A percentile compares a stretch with the other conserved stretches of the same genome.
phyloP scores from a whole-genome alignment of 2,797 vertebrate species.

The Phoxinus dragarum region DNA sequence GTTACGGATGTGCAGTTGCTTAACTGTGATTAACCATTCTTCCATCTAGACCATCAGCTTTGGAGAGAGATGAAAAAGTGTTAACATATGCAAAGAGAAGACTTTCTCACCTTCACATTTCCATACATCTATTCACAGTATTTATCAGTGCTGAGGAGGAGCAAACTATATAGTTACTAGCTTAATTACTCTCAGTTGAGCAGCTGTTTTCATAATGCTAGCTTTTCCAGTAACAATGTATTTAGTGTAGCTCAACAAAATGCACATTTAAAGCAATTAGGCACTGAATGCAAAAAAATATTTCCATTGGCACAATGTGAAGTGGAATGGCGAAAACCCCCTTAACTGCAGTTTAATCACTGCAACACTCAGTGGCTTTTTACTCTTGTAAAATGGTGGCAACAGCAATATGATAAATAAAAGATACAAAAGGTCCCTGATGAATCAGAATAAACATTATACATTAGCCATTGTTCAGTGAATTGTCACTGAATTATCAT shows the following conservation, averaged over 20 bases:
- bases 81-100: neutral
- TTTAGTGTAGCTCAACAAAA: neutral
- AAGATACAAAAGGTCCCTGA: neutral
- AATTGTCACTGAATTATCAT: neutral
- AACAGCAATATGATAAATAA: neutral
- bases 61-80: neutral
- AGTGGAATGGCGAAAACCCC: neutral
- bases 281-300: neutral
- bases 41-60: neutral
- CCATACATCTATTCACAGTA: neutral
- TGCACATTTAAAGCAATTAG: neutral
- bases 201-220: slow-evolving; percentile 3
- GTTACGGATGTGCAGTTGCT: neutral
- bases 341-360: neutral
- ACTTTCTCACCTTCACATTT: neutral
- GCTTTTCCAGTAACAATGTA: neutral
- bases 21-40: neutral
- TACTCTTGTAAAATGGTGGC: neutral
- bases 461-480: neutral
- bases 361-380: neutral
- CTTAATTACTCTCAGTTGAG: neutral
- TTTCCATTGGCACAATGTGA: neutral
- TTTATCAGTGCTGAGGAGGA: neutral
- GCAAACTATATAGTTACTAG: neutral
- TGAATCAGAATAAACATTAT: neutral